A percentile compares a stretch with the other conserved stretches of the same genome.
Evolutionary conservation across 2,797 vertebrate species (phyloP).

Genomic region (Neosilurus mollespiculum): DNA sequence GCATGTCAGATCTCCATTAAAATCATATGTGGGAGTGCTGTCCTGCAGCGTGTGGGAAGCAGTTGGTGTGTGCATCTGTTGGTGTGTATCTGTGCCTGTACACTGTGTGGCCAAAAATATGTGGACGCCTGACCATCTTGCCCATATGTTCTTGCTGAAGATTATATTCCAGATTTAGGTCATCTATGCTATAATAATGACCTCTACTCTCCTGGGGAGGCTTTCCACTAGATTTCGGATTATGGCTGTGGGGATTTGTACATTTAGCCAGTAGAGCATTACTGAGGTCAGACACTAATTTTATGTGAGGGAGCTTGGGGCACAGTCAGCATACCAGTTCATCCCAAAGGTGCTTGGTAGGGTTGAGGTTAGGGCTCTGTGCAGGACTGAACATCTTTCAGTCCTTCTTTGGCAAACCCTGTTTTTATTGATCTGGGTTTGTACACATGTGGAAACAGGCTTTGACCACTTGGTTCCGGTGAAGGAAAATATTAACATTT

Average conservation of each 20-base stretch:
- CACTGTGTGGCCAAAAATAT: neutral
- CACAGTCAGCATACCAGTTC: neutral
- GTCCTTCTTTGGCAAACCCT: no score
- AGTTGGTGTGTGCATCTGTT: neutral
- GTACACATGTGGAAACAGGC: neutral
- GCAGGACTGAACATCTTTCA: neutral
- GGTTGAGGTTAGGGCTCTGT: neutral
- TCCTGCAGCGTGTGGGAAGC: neutral
- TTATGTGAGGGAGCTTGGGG: neutral
- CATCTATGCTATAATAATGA: neutral
- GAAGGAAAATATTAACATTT: no score
- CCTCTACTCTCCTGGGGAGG: neutral
- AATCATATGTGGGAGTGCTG: slow-evolving; percentile 34
- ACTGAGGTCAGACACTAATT: neutral
- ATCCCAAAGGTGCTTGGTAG: neutral
- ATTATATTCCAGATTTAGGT: neutral
- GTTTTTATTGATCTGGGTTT: neutral
- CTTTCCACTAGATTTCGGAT: neutral
- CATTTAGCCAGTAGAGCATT: neutral
- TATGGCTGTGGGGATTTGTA: neutral
- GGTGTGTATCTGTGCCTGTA: neutral
- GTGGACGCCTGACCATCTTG: neutral
- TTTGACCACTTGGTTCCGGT: neutral
- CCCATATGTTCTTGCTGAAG: neutral
- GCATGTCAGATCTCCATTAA: slow-evolving; percentile 34